phyloP scores from a whole-genome alignment of 2,113 vertebrate genomes.

The Spheniscus mendiculus region DNA sequence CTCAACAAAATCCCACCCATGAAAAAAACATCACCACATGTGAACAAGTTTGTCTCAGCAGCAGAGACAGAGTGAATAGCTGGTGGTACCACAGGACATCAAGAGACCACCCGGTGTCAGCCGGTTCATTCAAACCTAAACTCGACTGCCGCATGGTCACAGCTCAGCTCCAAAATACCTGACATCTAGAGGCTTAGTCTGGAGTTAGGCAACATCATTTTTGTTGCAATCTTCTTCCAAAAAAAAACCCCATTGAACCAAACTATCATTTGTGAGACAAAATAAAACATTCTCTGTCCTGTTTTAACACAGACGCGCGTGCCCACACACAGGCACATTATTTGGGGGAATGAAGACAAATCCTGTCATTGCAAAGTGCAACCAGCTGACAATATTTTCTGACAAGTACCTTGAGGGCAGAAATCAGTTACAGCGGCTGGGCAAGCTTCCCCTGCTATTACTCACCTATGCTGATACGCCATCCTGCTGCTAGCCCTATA shows the following conservation, averaged over 20 bases:
- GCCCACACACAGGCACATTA: background rate
- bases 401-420: background rate
- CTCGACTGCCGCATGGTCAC: rapidly evolving
- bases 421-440: background rate
- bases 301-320: rapidly evolving
- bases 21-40: background rate
- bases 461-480: background rate
- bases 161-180: background rate
- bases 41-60: background rate
- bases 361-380: background rate
- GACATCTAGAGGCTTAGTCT: background rate
- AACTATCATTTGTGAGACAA: background rate
- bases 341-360: background rate
- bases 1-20: background rate
- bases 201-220: background rate
- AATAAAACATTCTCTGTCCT: rapidly evolving
- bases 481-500: background rate
- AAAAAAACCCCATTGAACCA: background rate
- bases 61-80: background rate
- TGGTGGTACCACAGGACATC: background rate
- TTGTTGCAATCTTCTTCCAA: background rate
- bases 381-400: background rate
- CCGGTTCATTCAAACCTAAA: background rate
- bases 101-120: background rate
- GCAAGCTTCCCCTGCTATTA: background rate